These are phyloP conservation scores for Glyptemys insculpta DNA, from an alignment of 2,797 vertebrate genomes.

Conservation along the genomic window DNA sequence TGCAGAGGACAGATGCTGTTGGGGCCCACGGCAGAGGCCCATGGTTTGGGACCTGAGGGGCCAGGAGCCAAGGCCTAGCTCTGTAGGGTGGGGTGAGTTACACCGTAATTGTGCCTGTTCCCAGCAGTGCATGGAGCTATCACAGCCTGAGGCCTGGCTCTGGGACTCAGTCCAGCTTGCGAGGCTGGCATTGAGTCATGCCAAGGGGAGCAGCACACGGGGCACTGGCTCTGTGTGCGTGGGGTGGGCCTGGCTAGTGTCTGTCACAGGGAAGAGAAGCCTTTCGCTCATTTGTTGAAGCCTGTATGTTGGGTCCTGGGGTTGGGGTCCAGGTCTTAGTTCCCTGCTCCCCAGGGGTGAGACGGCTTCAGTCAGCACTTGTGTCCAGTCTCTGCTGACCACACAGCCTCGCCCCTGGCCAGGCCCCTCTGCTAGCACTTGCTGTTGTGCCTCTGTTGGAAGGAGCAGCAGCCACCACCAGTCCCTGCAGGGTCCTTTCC, in stretches of 20 bases:
- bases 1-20: background rate
- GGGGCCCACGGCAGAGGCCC: background rate
- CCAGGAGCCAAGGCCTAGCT: background rate
- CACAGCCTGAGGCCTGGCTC: no score
- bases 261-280: background rate
- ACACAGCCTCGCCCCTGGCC: background rate
- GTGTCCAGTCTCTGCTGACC: background rate
- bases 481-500: background rate
- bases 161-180: background rate
- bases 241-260: background rate
- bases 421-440: background rate
- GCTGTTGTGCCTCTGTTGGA: background rate
- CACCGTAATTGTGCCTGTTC: background rate
- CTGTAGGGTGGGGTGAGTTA: accelerated
- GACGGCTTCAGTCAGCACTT: background rate
- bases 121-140: background rate
- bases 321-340: background rate
- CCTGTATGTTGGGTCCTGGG: background rate
- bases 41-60: background rate
- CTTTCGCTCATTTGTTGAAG: background rate
- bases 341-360: background rate
- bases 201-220: background rate
- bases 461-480: background rate
- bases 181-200: accelerated
- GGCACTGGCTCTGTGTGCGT: background rate